Evolutionary conservation across 2,113 vertebrate species (phyloP), one percentile per base, ranked within the genome.

Genomic region (Heteronetta atricapilla): DNA sequence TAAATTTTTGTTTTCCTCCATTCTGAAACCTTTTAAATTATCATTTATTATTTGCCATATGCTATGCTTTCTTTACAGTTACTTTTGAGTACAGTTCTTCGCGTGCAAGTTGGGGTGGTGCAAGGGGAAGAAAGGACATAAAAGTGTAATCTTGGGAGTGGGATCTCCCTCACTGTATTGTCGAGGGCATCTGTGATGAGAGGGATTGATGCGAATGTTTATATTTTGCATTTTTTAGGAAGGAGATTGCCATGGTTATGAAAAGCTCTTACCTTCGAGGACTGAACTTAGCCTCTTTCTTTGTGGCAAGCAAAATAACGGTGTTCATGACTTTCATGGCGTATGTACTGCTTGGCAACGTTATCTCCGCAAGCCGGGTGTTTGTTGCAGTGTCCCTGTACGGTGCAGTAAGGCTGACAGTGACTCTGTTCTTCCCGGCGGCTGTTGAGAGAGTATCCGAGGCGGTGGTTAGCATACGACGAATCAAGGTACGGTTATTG

Each of bases 231-330:
- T 81, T 97, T 48, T 97, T 62, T 89, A 99, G 99, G 96, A 98
- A 98, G 96, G 99, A 99, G 95, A 98, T 99, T 92, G 98, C 98
- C 91, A 99, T 98, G 97, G 86, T 99, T 84, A 98, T 99, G 97
- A 98, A 96, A 96, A 99, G 99, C 95, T 99, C 99, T 66, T 99
- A 99, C 90, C 98, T 99, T 67, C 98, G 99, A 78, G 99, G 98
- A 40, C 94, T 99, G 95, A 99, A 99, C 96, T 98, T 99, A 98
- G 99, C 99, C 2, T 99, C 98, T 1, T 99, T 99, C 97, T 99
- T 99, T 64, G 96, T 98, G 70, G 98, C 98, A 62, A 99, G 98
- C 98, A 99, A 99, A 98, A 97, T 99, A 81, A 99, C 99, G 26
- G 86, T 99, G 87, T 99, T 99, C 77, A 97, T 99, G 97, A 99